Base-by-base conservation (phyloP, 2,888 invertebrate genomes). In the Archips xylosteana region DNA sequence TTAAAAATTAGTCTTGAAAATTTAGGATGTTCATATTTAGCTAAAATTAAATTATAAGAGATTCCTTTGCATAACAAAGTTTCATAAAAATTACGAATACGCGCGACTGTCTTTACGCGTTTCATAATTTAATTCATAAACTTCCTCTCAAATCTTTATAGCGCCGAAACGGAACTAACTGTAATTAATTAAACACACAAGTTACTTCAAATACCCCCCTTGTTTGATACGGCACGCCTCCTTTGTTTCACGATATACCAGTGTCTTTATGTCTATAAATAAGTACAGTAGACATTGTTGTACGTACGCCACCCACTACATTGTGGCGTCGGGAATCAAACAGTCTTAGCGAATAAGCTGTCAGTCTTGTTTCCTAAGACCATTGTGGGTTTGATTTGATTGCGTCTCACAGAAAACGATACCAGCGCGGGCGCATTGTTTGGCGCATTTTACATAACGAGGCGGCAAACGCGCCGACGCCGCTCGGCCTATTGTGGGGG, bases 371-470 rank as follows among this genome's bases (percentile, higher is more conserved):
- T 85, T 84, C 84, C 80, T 83, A 87, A 84, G 81, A 83, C 87
- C 83, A 89, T 93, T 92, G 91, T 92, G 92, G 91, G 92, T 91
- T 88, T 88, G 88, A 89, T 89, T 89, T 88, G 89, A 92, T 92
- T 90, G 91, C 89, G 89, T 90, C 87, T 88, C 85, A 89, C 86
- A 87, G 94, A 92, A 93, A 93, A 88, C 89, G 92, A 94, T 92
- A 91, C 84, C 85, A 23, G 63, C 47, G 63, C 54, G 54, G 54
- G 81, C 77, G 86, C 85, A 89, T 94, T 94, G 93, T 93, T 94
- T 93, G 90, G 86, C 75, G 80, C 89, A 88, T 88, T 92, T 92
- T 92, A 93, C 90, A 92, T 92, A 94, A 93, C 92, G 93, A 93
- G 92, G 85, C 91, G 89, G 90, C 89, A 90, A 91, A 89, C 91